phyloP scores from a whole-genome alignment of 2,113 vertebrate species.

The Proteles cristata region DNA sequence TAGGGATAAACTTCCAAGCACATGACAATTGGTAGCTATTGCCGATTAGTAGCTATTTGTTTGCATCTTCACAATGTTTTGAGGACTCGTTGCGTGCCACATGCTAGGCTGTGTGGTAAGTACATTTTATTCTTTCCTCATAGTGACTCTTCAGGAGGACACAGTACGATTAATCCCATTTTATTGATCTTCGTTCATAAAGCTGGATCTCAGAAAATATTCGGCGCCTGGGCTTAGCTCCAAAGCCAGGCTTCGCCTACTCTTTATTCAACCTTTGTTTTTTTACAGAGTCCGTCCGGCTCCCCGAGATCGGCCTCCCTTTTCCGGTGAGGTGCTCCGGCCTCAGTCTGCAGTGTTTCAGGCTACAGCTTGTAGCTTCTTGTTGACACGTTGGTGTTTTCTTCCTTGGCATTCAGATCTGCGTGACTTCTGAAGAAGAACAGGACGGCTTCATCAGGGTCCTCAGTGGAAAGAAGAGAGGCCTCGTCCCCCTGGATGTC shows the following conservation, averaged over 20 bases:
- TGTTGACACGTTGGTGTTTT: neutral
- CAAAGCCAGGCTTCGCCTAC: neutral
- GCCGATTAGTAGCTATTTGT: neutral
- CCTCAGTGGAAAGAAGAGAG: slow-evolving; percentile 95
- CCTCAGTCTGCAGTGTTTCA: neutral
- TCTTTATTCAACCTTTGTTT: neutral
- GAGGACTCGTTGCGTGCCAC: neutral
- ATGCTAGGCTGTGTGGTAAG: neutral
- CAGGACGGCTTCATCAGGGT: slow-evolving; percentile 94
- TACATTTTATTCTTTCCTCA: neutral
- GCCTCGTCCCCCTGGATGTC: slow-evolving; percentile 93
- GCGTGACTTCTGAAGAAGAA: slow-evolving; percentile 93
- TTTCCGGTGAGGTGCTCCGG: neutral
- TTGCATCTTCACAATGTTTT: neutral
- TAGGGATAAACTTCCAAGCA: neutral
- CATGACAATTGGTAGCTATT: no score
- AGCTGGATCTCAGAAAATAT: neutral
- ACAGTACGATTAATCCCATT: neutral
- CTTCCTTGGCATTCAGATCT: slow-evolving; percentile 89
- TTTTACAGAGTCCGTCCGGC: neutral
- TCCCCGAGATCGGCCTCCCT: neutral
- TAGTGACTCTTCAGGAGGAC: neutral
- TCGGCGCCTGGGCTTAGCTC: neutral
- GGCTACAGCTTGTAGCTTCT: neutral
- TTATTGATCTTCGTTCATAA: neutral